phyloP scores from a whole-genome alignment of 2,797 vertebrate genomes.

The Oryzias sinensis region DNA sequence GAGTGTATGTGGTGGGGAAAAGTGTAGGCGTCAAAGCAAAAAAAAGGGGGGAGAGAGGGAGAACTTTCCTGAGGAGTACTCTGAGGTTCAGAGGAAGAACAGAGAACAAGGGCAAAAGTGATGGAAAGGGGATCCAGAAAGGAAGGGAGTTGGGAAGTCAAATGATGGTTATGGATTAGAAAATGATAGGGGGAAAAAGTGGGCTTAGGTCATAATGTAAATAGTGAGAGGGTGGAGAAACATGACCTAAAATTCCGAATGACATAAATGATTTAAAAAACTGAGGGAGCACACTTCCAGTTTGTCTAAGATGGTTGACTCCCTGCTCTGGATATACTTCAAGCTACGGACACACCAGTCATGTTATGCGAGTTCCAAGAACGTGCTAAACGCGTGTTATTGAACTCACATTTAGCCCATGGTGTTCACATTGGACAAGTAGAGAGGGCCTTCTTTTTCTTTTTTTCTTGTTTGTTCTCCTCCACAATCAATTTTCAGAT shows the following conservation, averaged over 20 bases:
- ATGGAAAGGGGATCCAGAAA: conserved; percentile 13
- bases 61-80: conserved; percentile 45
- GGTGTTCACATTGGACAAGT: too few species aligned
- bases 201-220: conserved; percentile 21
- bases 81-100: conserved; percentile 23
- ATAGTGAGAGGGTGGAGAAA: conserved; percentile 23
- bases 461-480: too few species aligned
- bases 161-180: conserved; percentile 1
- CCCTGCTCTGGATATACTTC: too few species aligned
- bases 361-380: too few species aligned
- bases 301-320: too few species aligned
- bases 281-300: conserved; percentile 13
- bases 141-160: neutral
- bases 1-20: conserved; percentile 44
- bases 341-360: too few species aligned
- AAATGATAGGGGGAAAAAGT: conserved; percentile 12
- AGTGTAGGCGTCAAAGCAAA: conserved; percentile 36
- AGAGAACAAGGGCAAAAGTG: conserved; percentile 42
- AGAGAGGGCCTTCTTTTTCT: too few species aligned
- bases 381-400: too few species aligned
- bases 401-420: too few species aligned
- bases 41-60: conserved; percentile 27
- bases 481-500: too few species aligned
- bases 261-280: conserved; percentile 24
- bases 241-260: conserved; percentile 21